A percentile compares a stretch with the other conserved stretches of the same genome.
Conservation (phyloP, 1,140 invertebrate species). For the Drosophila mauritiana region DNA sequence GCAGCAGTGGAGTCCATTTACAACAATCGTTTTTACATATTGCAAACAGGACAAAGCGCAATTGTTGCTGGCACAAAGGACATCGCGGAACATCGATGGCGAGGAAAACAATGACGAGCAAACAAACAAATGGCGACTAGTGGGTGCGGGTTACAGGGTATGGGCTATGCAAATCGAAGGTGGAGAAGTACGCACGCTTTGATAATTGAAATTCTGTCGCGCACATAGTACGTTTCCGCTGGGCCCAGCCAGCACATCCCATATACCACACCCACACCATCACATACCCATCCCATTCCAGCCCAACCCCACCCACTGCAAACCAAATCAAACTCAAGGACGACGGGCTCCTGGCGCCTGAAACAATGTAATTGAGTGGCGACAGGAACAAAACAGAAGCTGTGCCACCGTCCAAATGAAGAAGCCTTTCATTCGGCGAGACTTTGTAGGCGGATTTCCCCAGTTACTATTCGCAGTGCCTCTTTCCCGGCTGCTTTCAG, state of each 20-base stretch:
- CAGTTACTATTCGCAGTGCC: constrained; percentile 10
- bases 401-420: constrained; percentile 35
- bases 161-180: background rate
- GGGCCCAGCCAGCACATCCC: constrained; percentile 51
- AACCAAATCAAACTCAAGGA: constrained; percentile 67
- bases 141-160: background rate
- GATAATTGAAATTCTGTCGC: constrained; percentile 71
- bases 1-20: constrained; percentile 37
- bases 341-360: constrained; percentile 25
- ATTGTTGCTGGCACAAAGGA: constrained; percentile 60
- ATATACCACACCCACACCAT: background rate
- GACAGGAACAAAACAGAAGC: constrained; percentile 33
- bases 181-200: constrained; percentile 18
- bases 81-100: constrained; percentile 20
- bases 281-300: background rate
- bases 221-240: constrained; percentile 59
- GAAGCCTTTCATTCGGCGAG: constrained; percentile 37
- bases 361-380: constrained; percentile 60
- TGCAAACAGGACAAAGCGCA: constrained; percentile 69
- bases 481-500: constrained; percentile 21
- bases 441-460: constrained; percentile 26
- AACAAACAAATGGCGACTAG: constrained; percentile 40
- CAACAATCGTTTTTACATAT: constrained; percentile 64
- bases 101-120: constrained; percentile 45
- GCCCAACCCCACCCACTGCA: background rate